Evolutionary conservation across 2,888 invertebrate genomes (phyloP).

Genomic region (Deilephila elpenor): DNA sequence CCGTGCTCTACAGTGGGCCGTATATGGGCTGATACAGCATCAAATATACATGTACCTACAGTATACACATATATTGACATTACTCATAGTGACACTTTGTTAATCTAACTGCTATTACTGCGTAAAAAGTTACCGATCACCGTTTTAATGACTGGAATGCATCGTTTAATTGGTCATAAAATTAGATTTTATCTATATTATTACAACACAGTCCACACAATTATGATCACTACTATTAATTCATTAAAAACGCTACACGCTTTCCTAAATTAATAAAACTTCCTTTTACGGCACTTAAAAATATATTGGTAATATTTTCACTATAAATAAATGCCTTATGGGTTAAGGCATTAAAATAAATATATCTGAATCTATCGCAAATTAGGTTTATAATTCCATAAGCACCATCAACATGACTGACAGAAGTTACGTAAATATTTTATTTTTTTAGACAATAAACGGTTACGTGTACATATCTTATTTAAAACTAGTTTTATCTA

Average conservation of each 20-base stretch:
- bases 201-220: too few species aligned
- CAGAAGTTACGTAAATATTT: neutral
- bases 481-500: too few species aligned
- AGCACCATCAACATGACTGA: neutral
- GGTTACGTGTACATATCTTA: too few species aligned
- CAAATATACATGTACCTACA: too few species aligned
- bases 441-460: too few species aligned
- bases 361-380: neutral
- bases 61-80: too few species aligned
- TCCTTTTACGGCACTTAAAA: neutral
- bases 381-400: neutral
- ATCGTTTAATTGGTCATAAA: neutral
- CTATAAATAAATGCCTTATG: neutral
- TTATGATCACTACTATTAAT: too few species aligned
- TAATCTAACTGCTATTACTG: neutral
- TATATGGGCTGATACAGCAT: too few species aligned
- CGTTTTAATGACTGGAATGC: neutral
- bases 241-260: too few species aligned
- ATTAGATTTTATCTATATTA: neutral
- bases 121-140: neutral
- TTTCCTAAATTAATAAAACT: too few species aligned
- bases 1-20: too few species aligned
- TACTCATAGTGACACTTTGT: neutral
- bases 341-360: too few species aligned
- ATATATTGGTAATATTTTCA: neutral